Evolutionary conservation across 2,888 invertebrate genomes (phyloP).

Genomic region (Phoenoteleia sp.): DNA sequence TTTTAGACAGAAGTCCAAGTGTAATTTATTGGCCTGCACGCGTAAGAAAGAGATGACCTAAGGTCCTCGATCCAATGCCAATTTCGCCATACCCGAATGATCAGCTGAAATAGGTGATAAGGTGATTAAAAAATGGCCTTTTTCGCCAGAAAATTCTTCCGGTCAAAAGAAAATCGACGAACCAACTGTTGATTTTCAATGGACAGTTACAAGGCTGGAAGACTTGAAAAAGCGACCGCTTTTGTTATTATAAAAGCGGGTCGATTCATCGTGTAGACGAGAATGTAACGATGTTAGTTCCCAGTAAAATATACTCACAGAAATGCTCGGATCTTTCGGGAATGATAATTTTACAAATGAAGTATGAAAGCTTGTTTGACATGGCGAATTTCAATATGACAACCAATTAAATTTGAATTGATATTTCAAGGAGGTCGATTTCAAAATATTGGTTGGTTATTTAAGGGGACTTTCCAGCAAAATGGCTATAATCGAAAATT

Average conservation of each 20-base stretch:
- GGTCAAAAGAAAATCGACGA: slow-evolving; percentile 3
- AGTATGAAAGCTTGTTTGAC: background rate
- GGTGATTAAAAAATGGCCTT: background rate
- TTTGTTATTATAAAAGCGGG: slow-evolving; percentile 7
- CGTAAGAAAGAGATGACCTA: slow-evolving; percentile 37
- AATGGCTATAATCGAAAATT: too few relatives aligned
- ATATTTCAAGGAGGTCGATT: too few relatives aligned
- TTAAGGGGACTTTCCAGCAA: too few relatives aligned
- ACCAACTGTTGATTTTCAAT: slow-evolving; percentile 53
- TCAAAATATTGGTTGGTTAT: too few relatives aligned
- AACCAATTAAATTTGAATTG: too few relatives aligned
- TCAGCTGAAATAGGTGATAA: background rate
- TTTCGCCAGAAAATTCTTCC: background rate
- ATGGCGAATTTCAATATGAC: too few relatives aligned
- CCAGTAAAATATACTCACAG: background rate
- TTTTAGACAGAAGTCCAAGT: slow-evolving; percentile 43
- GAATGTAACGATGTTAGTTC: background rate
- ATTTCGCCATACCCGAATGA: background rate
- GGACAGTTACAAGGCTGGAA: background rate
- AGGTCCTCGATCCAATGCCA: slow-evolving; percentile 26
- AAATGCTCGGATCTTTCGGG: background rate
- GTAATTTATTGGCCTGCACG: slow-evolving; percentile 55
- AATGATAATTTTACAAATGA: background rate
- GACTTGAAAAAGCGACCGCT: slow-evolving; percentile 10
- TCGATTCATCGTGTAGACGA: slow-evolving; percentile 11